Conservation (phyloP, 2,888 invertebrate species). For the Polyommatus iphigenia region DNA sequence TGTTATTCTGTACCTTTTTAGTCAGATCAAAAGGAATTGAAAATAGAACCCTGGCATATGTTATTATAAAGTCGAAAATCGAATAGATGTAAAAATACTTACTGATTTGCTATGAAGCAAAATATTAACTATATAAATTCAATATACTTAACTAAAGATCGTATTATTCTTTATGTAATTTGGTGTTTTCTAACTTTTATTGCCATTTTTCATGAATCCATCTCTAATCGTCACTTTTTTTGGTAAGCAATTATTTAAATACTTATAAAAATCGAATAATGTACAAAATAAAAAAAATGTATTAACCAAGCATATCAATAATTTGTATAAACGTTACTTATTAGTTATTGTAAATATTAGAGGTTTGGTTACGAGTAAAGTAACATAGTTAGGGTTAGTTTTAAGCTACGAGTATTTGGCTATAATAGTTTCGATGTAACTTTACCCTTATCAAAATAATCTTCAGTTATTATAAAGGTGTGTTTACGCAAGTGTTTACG, state of each 20-base stretch:
- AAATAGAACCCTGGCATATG: background rate
- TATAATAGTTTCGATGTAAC: background rate
- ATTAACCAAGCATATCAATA: conserved; percentile 68
- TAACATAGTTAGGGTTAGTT: conserved; percentile 31
- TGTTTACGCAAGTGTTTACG: background rate
- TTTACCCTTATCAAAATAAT: background rate
- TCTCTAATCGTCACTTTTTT: background rate
- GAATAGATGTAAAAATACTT: background rate
- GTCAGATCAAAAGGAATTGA: no score
- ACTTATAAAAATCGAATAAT: conserved; percentile 5
- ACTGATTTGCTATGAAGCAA: background rate
- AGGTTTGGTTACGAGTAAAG: conserved; percentile 27
- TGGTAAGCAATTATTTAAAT: background rate
- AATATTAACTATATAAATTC: background rate
- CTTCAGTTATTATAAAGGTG: background rate
- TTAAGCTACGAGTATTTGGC: background rate
- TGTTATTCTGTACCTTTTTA: no score
- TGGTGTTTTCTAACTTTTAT: background rate
- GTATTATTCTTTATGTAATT: background rate
- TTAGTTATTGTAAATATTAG: conserved; percentile 45
- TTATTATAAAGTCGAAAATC: background rate
- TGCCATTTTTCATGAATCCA: background rate
- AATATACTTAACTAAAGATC: no score
- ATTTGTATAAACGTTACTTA: conserved; percentile 47
- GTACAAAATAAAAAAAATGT: conserved; percentile 32